A percentile compares a stretch with the other conserved stretches of the same genome.
These are phyloP conservation scores for Platanista minor DNA, from an alignment of 2,113 vertebrate genomes.

Conservation along the genomic window DNA sequence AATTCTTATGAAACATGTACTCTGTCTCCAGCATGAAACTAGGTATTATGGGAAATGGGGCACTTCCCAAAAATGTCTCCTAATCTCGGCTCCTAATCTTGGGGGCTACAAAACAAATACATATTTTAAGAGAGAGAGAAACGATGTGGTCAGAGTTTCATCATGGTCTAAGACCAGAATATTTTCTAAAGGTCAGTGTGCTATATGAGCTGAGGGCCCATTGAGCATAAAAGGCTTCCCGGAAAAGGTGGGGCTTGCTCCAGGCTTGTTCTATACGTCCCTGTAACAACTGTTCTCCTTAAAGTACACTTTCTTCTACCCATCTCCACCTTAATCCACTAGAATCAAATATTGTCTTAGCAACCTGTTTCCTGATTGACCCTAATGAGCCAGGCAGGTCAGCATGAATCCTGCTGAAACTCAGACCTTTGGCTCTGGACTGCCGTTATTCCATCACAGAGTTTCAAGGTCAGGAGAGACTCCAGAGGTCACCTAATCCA, in stretches of 20 bases:
- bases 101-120: neutral
- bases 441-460: neutral
- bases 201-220: neutral
- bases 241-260: neutral
- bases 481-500: neutral
- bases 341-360: conserved; percentile 62
- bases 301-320: conserved; percentile 40
- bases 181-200: neutral
- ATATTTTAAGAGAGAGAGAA: neutral
- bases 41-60: neutral
- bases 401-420: neutral
- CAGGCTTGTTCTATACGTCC: neutral
- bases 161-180: neutral
- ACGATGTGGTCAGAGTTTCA: neutral
- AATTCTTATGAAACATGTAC: neutral
- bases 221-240: neutral
- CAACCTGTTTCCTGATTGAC: conserved; percentile 63
- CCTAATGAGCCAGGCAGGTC: neutral
- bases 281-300: conserved; percentile 15
- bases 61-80: neutral
- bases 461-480: neutral
- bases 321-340: conserved; percentile 10
- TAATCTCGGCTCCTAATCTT: neutral
- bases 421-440: neutral
- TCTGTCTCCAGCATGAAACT: neutral